These are phyloP conservation scores for Chesias legatella DNA, from an alignment of 2,888 invertebrate genomes.

Conservation along the genomic window DNA sequence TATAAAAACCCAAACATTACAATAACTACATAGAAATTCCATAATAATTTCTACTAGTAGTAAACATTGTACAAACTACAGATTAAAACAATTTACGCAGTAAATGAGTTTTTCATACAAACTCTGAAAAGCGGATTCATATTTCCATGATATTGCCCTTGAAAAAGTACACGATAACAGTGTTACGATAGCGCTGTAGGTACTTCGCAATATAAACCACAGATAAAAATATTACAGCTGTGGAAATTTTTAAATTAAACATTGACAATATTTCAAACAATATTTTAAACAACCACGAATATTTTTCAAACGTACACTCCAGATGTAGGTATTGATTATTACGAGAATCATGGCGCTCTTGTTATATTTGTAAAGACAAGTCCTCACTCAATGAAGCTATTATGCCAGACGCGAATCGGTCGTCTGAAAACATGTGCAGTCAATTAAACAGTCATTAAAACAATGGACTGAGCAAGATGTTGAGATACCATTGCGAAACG, in stretches of 20 bases:
- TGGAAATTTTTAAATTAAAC: slow-evolving; percentile 19
- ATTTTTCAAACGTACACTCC: slow-evolving; percentile 8
- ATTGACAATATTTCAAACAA: background rate
- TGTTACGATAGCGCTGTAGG: slow-evolving; percentile 15
- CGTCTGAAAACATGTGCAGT: slow-evolving; percentile 28
- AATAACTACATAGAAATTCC: too few relatives aligned
- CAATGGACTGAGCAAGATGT: slow-evolving; percentile 26
- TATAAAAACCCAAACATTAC: too few relatives aligned
- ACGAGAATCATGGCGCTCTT: slow-evolving; percentile 19
- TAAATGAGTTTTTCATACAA: slow-evolving; percentile 6
- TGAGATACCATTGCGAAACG: slow-evolving; percentile 20
- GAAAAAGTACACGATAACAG: slow-evolving; percentile 40
- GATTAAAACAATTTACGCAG: too few relatives aligned
- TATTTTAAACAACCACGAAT: too few relatives aligned
- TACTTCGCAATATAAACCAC: slow-evolving; percentile 26
- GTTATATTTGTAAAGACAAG: slow-evolving; percentile 24
- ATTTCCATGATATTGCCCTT: slow-evolving; percentile 49
- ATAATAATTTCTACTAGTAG: too few relatives aligned
- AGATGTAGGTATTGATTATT: slow-evolving; percentile 15
- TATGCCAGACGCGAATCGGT: slow-evolving; percentile 23
- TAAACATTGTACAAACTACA: too few relatives aligned
- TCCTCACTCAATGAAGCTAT: slow-evolving; percentile 27
- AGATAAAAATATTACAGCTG: slow-evolving; percentile 28
- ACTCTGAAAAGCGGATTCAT: slow-evolving; percentile 17
- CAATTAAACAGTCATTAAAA: slow-evolving; percentile 31